Evolutionary conservation across 1,140 invertebrate genomes (phyloP), one percentile per base, ranked within the genome.

Genomic region (Brachystomella parvula): DNA sequence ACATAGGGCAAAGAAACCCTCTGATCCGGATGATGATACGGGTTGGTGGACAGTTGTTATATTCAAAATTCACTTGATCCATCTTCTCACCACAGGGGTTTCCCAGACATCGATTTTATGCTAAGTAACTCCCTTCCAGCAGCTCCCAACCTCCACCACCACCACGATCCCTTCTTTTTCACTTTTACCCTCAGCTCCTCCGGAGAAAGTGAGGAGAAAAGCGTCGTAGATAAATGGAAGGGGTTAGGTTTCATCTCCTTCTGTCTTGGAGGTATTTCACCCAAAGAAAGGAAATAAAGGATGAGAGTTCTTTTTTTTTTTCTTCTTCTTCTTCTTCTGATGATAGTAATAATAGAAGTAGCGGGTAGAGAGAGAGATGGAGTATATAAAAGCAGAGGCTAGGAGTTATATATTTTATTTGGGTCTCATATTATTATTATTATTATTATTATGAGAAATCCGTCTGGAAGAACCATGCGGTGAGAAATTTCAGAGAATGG

Each of bases 61-160:
- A 53, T 53, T 53, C 49, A 53, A 53, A 53, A 53, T 53, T 53
- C 49, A 53, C 58, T 61, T 66, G 58, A 49, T 66, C 65, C 60
- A 66, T 62, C 44, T 61, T 58, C 31, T 61, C 58, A 62, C 60
- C 47, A 58, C 53, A 61, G 57, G 57, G 30, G 57, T 28, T 31
- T 59, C 24, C 26, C 57, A 24, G 31, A 26, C 49, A 67, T 67
- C 61, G 60, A 62, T 67, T 67, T 67, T 67, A 67, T 62, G 65
- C 61, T 67, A 63, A 67, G 47, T 67, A 61, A 61, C 59, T 66
- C 44, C 29, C 35, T 39, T 19, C n/a, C n/a, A n/a, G n/a, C n/a
- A n/a, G n/a, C 39, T 47, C 35, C 31, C 61, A 24, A 17, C 31
- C 53, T 47, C 24, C 61, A 29, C 44, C 39, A 6, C 3, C 61